Base-by-base conservation (phyloP, 2,888 invertebrate species). In the Himalopsyche japonica region DNA sequence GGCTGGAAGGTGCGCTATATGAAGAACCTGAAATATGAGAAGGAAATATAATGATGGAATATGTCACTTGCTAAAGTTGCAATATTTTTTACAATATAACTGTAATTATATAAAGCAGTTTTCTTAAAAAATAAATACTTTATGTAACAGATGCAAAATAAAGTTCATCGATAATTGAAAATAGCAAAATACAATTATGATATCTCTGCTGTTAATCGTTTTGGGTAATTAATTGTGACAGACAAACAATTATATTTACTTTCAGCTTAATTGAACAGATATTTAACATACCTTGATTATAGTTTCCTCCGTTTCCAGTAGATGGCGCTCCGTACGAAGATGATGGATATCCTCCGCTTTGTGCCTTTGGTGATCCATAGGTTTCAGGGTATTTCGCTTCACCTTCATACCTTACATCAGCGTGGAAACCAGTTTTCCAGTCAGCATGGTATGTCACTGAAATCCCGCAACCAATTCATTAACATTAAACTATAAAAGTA, bases 341-440 rank as follows among this genome's bases (percentile, higher is more conserved):
- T 82, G 88, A 89, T 80, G 88, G 85, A 47, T 81, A 76, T 79
- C 79, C 79, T 15, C 80, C 80, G 64, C 80, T 76, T 12, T 48
- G 48, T n/a, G 57, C 70, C 15, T 18, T 43, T 87, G 57, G 89
- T 88, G 88, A 89, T 88, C 88, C 90, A 83, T 92, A 92, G 70
- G 92, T 92, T 57, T 94, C 94, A 0, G 95, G 95, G 88, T 94
- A 95, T 30, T 91, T 91, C 0, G 95, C 95, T 86, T 94, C 93
- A 0, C 95, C 96, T 88, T 96, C 95, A 89, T 96, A 95, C 86
- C 93, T 92, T 10, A 96, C 95, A 87, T 96, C 95, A 8, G 96
- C 96, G 89, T 96, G 95, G 92, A 95, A 96, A 0, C 96, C 96
- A 0, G 94, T 95, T 89, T 94, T 93, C 95, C 96, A 96, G 88